Conservation (phyloP, 2,113 vertebrate species). For the Puntigrus tetrazona region DNA sequence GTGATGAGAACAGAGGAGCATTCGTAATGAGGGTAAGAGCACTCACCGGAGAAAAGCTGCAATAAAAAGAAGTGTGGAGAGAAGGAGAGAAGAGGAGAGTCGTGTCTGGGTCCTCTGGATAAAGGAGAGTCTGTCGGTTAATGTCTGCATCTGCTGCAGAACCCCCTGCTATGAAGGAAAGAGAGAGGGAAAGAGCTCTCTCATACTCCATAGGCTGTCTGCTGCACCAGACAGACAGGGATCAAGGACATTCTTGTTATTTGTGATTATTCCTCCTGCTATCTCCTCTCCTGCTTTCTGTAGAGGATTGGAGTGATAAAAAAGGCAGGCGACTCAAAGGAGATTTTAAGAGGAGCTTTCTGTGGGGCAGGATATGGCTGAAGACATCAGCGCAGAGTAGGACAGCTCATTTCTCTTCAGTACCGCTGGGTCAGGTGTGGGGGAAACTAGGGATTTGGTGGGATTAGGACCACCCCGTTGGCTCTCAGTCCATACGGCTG, state of each 20-base stretch:
- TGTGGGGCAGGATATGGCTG: conserved; percentile 55
- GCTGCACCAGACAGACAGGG: conserved; percentile 60
- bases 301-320: conserved; percentile 62
- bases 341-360: conserved; percentile 54
- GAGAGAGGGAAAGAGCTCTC: conserved; percentile 41
- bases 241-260: conserved; percentile 72
- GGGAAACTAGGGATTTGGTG: conserved; percentile 65
- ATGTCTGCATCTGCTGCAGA: conserved; percentile 56
- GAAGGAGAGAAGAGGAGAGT: conserved; percentile 49
- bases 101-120: conserved; percentile 47
- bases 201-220: conserved; percentile 29
- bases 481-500: conserved; percentile 48
- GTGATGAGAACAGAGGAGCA: conserved; percentile 53
- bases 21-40: conserved; percentile 34
- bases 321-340: conserved; percentile 51
- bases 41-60: conserved; percentile 40
- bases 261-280: conserved; percentile 67
- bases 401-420: conserved; percentile 69
- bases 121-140: conserved; percentile 57
- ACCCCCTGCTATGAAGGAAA: conserved; percentile 42
- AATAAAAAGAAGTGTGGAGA: conserved; percentile 24
- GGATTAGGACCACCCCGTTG: conserved; percentile 66
- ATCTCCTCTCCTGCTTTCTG: conserved; percentile 47
- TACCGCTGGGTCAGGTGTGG: conserved; percentile 66
- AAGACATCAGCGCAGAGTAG: conserved; percentile 60